Evolutionary conservation across 2,888 invertebrate genomes (phyloP).

Genomic region (Hetaerina titia): DNA sequence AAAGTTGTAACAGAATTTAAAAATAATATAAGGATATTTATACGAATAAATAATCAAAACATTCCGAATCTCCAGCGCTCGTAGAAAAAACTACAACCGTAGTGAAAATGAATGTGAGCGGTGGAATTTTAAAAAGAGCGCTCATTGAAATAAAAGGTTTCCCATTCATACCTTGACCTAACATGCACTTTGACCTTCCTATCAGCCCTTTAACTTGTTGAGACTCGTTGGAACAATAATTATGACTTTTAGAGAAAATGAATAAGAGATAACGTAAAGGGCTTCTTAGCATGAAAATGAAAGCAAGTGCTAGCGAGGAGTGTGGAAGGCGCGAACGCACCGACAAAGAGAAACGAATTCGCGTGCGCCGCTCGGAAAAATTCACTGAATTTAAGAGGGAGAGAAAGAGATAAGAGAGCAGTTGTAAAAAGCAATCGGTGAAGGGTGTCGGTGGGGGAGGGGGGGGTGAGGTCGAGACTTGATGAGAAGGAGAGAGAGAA

Average conservation of each 20-base stretch:
- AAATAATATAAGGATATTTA: too few relatives aligned
- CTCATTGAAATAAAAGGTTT: too few relatives aligned
- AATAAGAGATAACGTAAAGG: neutral
- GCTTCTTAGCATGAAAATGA: neutral
- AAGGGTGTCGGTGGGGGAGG: neutral
- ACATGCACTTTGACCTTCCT: neutral
- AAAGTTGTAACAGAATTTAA: too few relatives aligned
- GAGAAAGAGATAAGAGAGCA: constrained; percentile 6
- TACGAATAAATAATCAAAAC: neutral
- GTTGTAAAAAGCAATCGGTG: neutral
- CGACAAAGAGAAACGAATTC: neutral
- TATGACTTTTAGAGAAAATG: neutral
- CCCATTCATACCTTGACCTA: too few relatives aligned
- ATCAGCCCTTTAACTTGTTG: neutral
- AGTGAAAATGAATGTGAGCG: too few relatives aligned
- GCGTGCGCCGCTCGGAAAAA: neutral
- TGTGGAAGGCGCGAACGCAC: neutral
- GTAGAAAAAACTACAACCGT: too few relatives aligned
- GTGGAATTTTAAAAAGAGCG: too few relatives aligned
- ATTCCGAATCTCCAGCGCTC: neutral
- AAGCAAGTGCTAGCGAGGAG: neutral
- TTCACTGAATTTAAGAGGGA: neutral
- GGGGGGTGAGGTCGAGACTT: neutral
- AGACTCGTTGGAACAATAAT: neutral
- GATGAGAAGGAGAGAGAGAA: neutral